phyloP scores from a whole-genome alignment of 2,888 invertebrate genomes.

The Drosophila pegasa region DNA sequence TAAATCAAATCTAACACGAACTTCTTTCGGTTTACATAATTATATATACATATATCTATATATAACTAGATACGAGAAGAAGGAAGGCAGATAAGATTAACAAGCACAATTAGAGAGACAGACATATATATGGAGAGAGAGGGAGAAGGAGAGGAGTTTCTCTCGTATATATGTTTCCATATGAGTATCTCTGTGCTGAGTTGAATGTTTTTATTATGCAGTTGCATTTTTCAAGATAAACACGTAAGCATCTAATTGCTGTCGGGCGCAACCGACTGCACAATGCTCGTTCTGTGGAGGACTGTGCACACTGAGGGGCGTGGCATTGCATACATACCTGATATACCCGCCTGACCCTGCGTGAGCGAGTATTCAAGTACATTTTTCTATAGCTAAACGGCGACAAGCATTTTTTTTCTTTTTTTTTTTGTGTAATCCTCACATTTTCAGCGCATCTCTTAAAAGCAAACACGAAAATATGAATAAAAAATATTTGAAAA shows the following conservation, averaged over 20 bases:
- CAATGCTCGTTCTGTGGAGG: too few relatives aligned
- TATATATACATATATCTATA: conserved; percentile 11
- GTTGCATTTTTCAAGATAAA: conserved; percentile 63
- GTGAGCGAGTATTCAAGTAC: conserved; percentile 1
- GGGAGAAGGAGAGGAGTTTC: too few relatives aligned
- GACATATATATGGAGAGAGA: background rate
- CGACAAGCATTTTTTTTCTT: background rate
- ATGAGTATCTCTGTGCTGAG: conserved; percentile 32
- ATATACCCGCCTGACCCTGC: too few relatives aligned
- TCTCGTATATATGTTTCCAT: conserved; percentile 1
- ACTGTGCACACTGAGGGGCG: too few relatives aligned
- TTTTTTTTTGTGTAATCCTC: conserved; percentile 13
- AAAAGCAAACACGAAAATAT: conserved; percentile 26
- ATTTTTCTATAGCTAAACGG: background rate
- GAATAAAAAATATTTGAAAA: too few relatives aligned
- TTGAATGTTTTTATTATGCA: conserved; percentile 64
- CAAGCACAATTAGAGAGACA: conserved; percentile 7
- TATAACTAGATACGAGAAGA: background rate
- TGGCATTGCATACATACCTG: too few relatives aligned
- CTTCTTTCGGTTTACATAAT: conserved; percentile 57
- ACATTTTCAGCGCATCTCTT: conserved; percentile 47
- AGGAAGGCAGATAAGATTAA: too few relatives aligned
- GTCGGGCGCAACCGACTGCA: background rate
- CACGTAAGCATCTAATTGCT: conserved; percentile 13
- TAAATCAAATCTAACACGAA: conserved; percentile 47